phyloP scores from a whole-genome alignment of 2,113 vertebrate genomes.

The Eptatretus burgeri region DNA sequence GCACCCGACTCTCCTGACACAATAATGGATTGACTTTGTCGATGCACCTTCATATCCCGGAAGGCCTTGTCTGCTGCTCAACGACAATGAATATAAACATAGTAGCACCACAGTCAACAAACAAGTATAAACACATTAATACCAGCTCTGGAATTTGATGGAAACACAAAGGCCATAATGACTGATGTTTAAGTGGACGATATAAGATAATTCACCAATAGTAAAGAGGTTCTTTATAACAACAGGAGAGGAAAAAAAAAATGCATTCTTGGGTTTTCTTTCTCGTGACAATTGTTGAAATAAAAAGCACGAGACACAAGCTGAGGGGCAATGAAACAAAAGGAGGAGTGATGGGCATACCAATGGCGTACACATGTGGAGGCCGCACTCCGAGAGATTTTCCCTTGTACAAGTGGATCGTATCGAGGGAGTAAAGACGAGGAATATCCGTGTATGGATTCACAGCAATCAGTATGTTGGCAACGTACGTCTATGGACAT shows the following conservation, averaged over 20 bases:
- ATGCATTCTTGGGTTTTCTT: too few relatives aligned
- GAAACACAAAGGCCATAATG: too few relatives aligned
- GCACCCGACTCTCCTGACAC: constrained; percentile 91
- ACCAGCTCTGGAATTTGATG: too few relatives aligned
- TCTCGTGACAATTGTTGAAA: too few relatives aligned
- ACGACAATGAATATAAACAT: background rate
- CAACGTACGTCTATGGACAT: constrained; percentile 49
- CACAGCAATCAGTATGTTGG: constrained; percentile 88
- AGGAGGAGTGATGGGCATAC: constrained; percentile 19
- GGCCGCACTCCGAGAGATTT: constrained; percentile 63
- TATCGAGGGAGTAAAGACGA: constrained; percentile 48
- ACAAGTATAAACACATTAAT: too few relatives aligned
- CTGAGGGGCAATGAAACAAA: too few relatives aligned
- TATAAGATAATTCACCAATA: too few relatives aligned
- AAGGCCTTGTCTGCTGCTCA: constrained; percentile 71
- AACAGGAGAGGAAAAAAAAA: too few relatives aligned
- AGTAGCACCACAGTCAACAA: too few relatives aligned
- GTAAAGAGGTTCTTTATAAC: too few relatives aligned
- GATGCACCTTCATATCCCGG: constrained; percentile 86
- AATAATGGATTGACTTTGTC: constrained; percentile 89
- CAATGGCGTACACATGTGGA: constrained; percentile 78
- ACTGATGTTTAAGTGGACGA: too few relatives aligned
- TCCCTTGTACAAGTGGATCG: constrained; percentile 54
- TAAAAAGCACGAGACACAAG: too few relatives aligned
- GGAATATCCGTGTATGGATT: constrained; percentile 87